phyloP scores from a whole-genome alignment of 2,888 invertebrate species.

The Polyommatus iphigenia region DNA sequence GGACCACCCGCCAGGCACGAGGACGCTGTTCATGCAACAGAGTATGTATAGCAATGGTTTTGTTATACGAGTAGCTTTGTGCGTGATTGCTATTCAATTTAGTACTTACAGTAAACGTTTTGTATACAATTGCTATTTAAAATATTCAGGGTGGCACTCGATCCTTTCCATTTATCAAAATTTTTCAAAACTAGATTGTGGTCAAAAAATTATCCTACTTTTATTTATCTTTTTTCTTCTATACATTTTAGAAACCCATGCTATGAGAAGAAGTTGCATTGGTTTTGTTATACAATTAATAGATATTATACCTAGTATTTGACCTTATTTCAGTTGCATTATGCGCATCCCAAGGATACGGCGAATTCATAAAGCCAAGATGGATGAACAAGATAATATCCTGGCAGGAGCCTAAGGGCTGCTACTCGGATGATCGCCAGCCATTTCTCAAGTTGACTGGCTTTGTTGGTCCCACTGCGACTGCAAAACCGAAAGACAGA shows the following conservation, averaged over 20 bases:
- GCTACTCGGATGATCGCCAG: slow-evolving; percentile 69
- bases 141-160: neutral
- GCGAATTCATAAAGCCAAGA: slow-evolving; percentile 73
- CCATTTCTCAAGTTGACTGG: slow-evolving; percentile 68
- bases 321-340: slow-evolving; percentile 66
- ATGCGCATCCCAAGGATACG: slow-evolving; percentile 70
- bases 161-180: no score
- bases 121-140: neutral
- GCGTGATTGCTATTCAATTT: neutral
- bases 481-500: slow-evolving; percentile 56
- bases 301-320: no score
- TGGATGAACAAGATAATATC: slow-evolving; percentile 74
- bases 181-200: no score
- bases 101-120: neutral
- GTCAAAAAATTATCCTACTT: no score
- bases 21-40: slow-evolving; percentile 72
- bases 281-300: no score
- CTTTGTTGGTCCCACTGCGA: slow-evolving; percentile 55
- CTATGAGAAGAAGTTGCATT: no score
- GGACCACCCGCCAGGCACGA: slow-evolving; percentile 70
- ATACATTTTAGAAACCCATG: no score
- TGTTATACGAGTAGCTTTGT: neutral
- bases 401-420: slow-evolving; percentile 73
- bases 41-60: slow-evolving; percentile 49
- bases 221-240: no score